These are phyloP conservation scores for Nysson spinosus DNA, from an alignment of 2,888 invertebrate species.

Conservation along the genomic window DNA sequence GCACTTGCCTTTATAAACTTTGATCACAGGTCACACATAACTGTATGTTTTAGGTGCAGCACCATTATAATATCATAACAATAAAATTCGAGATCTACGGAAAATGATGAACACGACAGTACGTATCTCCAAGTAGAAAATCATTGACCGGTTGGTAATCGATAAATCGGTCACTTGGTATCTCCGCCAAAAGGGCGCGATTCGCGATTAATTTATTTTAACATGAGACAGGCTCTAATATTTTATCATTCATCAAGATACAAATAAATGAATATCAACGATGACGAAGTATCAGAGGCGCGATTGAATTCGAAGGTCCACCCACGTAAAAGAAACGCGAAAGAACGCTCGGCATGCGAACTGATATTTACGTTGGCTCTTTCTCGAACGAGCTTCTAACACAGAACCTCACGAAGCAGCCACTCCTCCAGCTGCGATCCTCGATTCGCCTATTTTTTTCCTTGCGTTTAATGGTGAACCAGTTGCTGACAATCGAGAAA, in stretches of 20 bases:
- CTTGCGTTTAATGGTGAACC: constrained; percentile 1
- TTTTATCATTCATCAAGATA: too few relatives aligned
- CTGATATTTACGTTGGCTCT: constrained; percentile 50
- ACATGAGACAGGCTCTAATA: too few relatives aligned
- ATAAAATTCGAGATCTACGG: too few relatives aligned
- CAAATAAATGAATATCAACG: too few relatives aligned
- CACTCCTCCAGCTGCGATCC: constrained; percentile 3
- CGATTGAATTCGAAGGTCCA: constrained; percentile 3
- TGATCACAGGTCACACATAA: neutral
- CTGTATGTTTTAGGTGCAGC: too few relatives aligned
- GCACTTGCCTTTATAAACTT: neutral
- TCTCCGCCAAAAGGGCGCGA: constrained; percentile 37
- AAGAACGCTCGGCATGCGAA: constrained; percentile 39
- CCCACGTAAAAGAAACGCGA: constrained; percentile 13
- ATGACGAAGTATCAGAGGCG: neutral
- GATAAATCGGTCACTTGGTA: constrained; percentile 28
- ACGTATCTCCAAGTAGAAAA: neutral
- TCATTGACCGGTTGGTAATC: constrained; percentile 17
- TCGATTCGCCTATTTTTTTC: constrained; percentile 7
- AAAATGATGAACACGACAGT: too few relatives aligned
- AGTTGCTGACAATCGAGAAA: constrained; percentile 5
- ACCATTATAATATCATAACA: too few relatives aligned
- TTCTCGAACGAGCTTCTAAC: constrained; percentile 13
- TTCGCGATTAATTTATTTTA: too few relatives aligned
- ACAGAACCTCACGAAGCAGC: constrained; percentile 12